Evolutionary conservation across 2,113 vertebrate species (phyloP), one percentile per base, ranked within the genome.

Genomic region (Labrus mixtus): DNA sequence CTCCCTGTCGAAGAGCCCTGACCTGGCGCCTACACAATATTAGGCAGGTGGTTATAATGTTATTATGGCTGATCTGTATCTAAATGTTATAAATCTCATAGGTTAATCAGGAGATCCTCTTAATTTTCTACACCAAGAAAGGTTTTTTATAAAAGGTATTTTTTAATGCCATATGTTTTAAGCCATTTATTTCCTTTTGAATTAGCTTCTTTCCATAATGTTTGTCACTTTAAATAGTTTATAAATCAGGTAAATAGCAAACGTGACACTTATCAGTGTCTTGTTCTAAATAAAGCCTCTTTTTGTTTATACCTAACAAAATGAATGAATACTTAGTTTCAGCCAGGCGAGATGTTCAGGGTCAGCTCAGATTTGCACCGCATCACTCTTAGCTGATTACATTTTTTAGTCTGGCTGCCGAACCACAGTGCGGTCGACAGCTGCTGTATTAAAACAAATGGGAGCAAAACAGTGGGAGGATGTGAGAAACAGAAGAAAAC

Each of bases 391-490:
- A 51, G 10, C 11, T 79, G 45, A 79, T 55, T 72, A n/a, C 39
- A 55, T 60, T 51, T 63, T 76, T 67, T 50, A 19, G 17, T 20
- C 10, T 39, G 19, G 15, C 76, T 43, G 33, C 59, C 10, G 70
- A 77, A 71, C 10, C 78, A 58, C 25, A 17, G 62, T 25, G 50
- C 60, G 6, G 39, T 19, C 13, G 58, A 68, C 66, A 59, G 68
- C 70, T 61, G 66, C 74, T 76, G 39, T 68, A 48, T 82, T 61
- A 60, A 74, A 60, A 45, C 37, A 43, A 17, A 73, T 66, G 65
- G 37, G 23, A 68, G 62, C 37, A 36, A 67, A 78, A 48, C 48
- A 61, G 45, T 57, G 48, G 65, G 55, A 78, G 82, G 66, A 71
- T 69, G 50, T 79, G 68, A 60, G 59, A 71, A 70, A 73, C 60